Conservation (phyloP, 2,888 invertebrate genomes). For the Phaonia tiefii region DNA sequence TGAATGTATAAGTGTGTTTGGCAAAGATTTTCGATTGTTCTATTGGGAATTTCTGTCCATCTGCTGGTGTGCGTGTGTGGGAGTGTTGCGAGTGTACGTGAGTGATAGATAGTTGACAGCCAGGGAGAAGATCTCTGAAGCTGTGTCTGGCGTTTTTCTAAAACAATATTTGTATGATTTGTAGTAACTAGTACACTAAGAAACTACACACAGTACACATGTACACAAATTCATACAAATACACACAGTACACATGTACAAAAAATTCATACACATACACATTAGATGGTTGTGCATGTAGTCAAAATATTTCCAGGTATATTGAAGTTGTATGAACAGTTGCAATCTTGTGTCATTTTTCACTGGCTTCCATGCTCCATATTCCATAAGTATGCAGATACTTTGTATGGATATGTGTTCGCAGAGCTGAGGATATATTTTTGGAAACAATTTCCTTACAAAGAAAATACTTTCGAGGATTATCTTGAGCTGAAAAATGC, state of each 20-base stretch:
- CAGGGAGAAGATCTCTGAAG: not conserved
- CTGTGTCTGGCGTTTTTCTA: constrained; percentile 6
- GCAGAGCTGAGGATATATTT: constrained; percentile 22
- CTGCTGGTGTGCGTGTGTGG: not conserved
- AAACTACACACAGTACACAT: not conserved
- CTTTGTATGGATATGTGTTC: constrained; percentile 10
- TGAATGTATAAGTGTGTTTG: constrained; percentile 3
- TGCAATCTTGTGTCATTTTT: constrained; percentile 24
- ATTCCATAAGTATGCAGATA: constrained; percentile 10
- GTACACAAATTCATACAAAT: not conserved
- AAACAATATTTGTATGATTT: constrained; percentile 22
- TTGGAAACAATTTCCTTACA: constrained; percentile 38
- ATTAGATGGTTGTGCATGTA: not conserved
- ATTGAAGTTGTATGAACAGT: not conserved
- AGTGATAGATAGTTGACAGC: constrained; percentile 12
- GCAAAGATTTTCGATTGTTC: constrained; percentile 1
- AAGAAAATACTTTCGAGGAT: constrained; percentile 40
- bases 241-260: not conserved
- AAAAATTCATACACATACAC: not conserved
- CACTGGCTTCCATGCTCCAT: not conserved
- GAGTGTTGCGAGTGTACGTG: not conserved
- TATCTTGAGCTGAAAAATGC: constrained; percentile 34
- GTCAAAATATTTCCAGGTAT: constrained; percentile 12
- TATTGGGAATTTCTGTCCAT: constrained; percentile 1
- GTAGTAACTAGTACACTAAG: not conserved